Conservation (phyloP, 2,888 invertebrate genomes). For the Bombyx huttoni region DNA sequence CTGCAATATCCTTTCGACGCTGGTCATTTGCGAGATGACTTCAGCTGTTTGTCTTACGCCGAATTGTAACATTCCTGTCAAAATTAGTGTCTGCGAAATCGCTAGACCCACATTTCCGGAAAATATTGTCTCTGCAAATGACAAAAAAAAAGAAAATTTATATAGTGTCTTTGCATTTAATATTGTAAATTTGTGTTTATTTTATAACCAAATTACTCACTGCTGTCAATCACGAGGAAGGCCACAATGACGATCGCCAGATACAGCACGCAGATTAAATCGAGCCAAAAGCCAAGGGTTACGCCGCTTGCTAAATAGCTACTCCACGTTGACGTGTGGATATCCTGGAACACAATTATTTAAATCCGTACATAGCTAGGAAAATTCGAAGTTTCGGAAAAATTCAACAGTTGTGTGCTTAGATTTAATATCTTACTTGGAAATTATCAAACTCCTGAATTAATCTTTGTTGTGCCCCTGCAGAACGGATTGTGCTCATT, state of each 20-base stretch:
- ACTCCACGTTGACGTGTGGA: slow-evolving; percentile 82
- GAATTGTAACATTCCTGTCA: slow-evolving; percentile 80
- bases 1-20: slow-evolving; percentile 80
- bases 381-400: neutral
- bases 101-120: slow-evolving; percentile 80
- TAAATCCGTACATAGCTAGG: neutral
- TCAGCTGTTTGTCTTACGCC: slow-evolving; percentile 79
- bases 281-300: slow-evolving; percentile 85
- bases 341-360: slow-evolving; percentile 56
- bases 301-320: slow-evolving; percentile 77
- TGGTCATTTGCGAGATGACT: slow-evolving; percentile 80
- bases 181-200: no score
- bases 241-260: slow-evolving; percentile 78
- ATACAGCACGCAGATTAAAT: slow-evolving; percentile 80
- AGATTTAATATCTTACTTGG: slow-evolving; percentile 56
- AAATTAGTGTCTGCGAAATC: slow-evolving; percentile 78
- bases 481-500: slow-evolving; percentile 88
- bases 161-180: no score
- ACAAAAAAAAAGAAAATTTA: no score
- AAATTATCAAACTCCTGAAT: slow-evolving; percentile 81
- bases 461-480: slow-evolving; percentile 80
- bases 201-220: slow-evolving; percentile 27
- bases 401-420: no score
- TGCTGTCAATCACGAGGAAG: slow-evolving; percentile 73
- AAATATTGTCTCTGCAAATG: slow-evolving; percentile 53